Base-by-base conservation (phyloP, 1,140 invertebrate genomes). In the Hylyphantes graminicola region DNA sequence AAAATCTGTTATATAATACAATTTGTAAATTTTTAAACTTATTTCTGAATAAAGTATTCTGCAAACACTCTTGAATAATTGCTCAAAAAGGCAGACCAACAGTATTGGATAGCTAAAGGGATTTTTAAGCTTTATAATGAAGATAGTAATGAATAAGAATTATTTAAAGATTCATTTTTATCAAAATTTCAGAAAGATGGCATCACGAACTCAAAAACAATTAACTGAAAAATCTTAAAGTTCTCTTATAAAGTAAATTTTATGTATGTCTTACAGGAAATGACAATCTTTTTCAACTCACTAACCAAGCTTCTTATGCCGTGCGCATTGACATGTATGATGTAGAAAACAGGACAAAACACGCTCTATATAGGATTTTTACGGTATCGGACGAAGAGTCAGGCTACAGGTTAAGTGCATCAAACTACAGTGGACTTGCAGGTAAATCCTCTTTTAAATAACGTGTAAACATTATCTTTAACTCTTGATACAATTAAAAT, bases 261-360 rank as follows among this genome's bases (percentile, higher is more conserved):
- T n/a, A n/a, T n/a, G n/a, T n/a, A n/a, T 61, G 2, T 12, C 17
- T 61, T 61, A 3, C 17, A 68, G 65, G 65, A 21, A 68, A 68
- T 21, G 65, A 68, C 65, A 19, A 48, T 17, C 15, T 68, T 19
- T 68, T n/a, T 68, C 12, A 15, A 5, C 13, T 68, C 4, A 68
- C 65, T 13, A 68, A 68, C 65, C 65, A 68, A 68, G 65, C 15
- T 19, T 13, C 13, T 13, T 68, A 68, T 68, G 15, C 65, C 21
- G 15, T 68, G 13, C 65, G 65, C 12, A 19, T 68, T 15, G 8
- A 68, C 21, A 19, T 68, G 65, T 17, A 68, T 13, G 21, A 68
- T 48, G 21, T 17, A 2, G 65, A 12, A 12, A 17, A 17, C 17
- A 17, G 17, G 17, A 15, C 12, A 15, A 12, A 17, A 61, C 17